Evolutionary conservation across 2,888 invertebrate species (phyloP).

Genomic region (Tachina grossa): DNA sequence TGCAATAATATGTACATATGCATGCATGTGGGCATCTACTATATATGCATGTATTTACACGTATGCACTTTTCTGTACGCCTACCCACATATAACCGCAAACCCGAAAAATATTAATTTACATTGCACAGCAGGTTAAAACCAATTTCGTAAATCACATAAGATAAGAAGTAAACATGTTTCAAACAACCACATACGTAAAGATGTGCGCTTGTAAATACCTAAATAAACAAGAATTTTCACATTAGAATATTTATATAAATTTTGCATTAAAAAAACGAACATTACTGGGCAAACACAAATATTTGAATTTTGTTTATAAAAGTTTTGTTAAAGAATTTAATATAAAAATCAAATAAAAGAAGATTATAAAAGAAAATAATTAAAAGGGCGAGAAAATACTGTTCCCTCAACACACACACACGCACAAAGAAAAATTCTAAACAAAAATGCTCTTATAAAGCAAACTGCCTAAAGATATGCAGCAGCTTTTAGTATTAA

Average conservation of each 20-base stretch:
- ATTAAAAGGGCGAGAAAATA: no score
- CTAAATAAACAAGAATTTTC: background rate
- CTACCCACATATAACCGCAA: slow-evolving; percentile 6
- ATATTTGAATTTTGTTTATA: background rate
- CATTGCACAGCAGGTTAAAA: slow-evolving; percentile 8
- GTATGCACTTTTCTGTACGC: no score
- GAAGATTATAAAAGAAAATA: no score
- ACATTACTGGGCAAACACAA: background rate
- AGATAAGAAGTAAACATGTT: background rate
- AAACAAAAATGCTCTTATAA: background rate
- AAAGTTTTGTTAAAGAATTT: background rate
- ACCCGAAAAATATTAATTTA: background rate
- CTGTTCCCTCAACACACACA: background rate
- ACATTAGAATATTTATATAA: slow-evolving; percentile 5
- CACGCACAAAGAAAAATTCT: background rate
- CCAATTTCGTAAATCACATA: slow-evolving; percentile 4
- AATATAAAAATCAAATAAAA: background rate
- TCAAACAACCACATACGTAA: slow-evolving; percentile 26
- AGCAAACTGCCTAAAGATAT: slow-evolving; percentile 42
- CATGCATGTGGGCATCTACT: no score
- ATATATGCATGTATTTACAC: background rate
- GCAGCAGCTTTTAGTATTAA: slow-evolving; percentile 28
- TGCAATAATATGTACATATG: background rate
- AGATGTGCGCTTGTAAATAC: no score
- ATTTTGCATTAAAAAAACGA: background rate